A percentile compares a stretch with the other conserved stretches of the same genome.
Evolutionary conservation across 2,888 invertebrate genomes (phyloP).

Genomic region (Callyntrura guangdongensis): DNA sequence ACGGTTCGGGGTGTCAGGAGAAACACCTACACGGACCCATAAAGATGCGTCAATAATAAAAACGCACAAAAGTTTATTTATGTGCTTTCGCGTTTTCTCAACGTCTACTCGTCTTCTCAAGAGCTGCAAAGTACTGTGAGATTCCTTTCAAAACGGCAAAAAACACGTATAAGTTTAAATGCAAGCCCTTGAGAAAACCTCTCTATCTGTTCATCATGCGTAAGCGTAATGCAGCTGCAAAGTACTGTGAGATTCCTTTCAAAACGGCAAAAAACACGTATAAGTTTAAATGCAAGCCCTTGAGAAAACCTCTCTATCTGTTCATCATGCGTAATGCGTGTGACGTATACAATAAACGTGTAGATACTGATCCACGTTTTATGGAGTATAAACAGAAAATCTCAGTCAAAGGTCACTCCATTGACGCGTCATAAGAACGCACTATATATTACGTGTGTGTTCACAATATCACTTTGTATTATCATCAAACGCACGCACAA

Average conservation of each 20-base stretch:
- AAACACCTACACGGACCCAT: slow-evolving; percentile 68
- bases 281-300: not conserved
- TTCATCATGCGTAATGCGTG: slow-evolving; percentile 37
- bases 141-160: not conserved
- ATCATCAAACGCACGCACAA: slow-evolving; percentile 9
- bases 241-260: not conserved
- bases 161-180: not conserved
- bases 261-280: not conserved
- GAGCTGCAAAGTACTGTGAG: not conserved
- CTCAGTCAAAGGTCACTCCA: slow-evolving; percentile 70
- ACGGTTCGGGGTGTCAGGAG: slow-evolving; percentile 63
- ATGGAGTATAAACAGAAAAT: slow-evolving; percentile 55
- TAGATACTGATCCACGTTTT: not conserved
- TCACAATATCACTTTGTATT: not conserved
- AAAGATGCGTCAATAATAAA: slow-evolving; percentile 70
- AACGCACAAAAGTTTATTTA: slow-evolving; percentile 69
- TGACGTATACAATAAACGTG: not conserved
- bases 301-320: slow-evolving; percentile 59
- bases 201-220: slow-evolving; percentile 51
- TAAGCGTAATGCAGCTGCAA: not conserved
- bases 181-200: slow-evolving; percentile 48
- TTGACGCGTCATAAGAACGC: not conserved
- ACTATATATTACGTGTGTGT: not conserved
- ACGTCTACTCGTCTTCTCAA: slow-evolving; percentile 8
- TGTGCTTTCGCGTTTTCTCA: slow-evolving; percentile 62